phyloP scores from a whole-genome alignment of 2,113 vertebrate genomes.

The Pionites leucogaster region DNA sequence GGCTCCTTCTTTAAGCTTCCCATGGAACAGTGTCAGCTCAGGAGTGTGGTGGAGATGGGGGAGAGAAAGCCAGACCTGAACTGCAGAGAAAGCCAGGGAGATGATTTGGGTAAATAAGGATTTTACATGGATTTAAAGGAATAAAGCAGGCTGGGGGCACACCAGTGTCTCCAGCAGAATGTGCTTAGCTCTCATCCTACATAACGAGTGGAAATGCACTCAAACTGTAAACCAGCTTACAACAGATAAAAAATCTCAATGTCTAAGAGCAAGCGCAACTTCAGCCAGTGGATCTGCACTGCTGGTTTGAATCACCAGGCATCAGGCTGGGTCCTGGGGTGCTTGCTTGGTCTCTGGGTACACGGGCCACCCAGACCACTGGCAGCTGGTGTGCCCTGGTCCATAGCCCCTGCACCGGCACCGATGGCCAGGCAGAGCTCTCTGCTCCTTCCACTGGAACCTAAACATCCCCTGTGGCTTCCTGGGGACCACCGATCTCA shows the following conservation, averaged over 20 bases:
- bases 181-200: background rate
- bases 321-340: background rate
- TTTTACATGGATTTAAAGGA: background rate
- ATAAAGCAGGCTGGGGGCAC: background rate
- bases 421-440: background rate
- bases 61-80: background rate
- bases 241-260: background rate
- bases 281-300: background rate
- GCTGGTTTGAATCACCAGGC: background rate
- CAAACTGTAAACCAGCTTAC: background rate
- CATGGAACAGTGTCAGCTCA: background rate
- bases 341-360: background rate
- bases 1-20: background rate
- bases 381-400: fast-evolving
- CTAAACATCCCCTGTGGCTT: background rate
- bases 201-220: background rate
- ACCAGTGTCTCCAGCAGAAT: background rate
- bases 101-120: background rate
- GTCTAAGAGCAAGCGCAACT: background rate
- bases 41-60: fast-evolving
- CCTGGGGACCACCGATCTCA: background rate
- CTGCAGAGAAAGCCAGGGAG: background rate
- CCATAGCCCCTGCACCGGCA: background rate
- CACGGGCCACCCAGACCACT: background rate
- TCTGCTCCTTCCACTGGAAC: background rate